Base-by-base conservation (phyloP, 2,113 vertebrate species). In the Cathartes aura region DNA sequence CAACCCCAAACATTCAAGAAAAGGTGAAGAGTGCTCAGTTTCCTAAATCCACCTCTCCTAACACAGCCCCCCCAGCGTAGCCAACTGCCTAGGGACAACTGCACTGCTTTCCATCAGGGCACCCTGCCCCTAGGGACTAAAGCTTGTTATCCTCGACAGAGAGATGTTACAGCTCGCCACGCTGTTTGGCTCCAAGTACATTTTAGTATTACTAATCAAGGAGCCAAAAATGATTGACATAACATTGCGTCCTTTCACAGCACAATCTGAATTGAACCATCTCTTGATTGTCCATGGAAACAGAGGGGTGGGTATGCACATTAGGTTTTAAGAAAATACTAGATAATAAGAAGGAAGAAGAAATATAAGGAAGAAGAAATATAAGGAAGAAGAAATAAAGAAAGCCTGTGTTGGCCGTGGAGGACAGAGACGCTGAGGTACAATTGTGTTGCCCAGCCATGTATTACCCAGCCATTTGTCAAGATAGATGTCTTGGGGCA, bases 51-150 rank as follows among this genome's bases (percentile, higher is more conserved):
- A 32, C 15, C 3, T 53, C 40, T 38, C 22, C 42, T 87, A 76
- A 47, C 9, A 13, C 38, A 82, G 29, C 5, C 12, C 0, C 0
- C 72, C 15, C 1, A 1, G 23, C 0, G 0, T 7, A 59, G 27
- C 15, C 42, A n/a, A 5, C 19, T 48, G 45, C 40, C 38, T 36
- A 16, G 68, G 34, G 38, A 67, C 52, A 26, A 20, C 52, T 43
- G 7, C 26, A 12, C 20, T 72, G 40, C 48, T 84, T 70, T 75
- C 56, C 66, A 32, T 72, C 70, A 45, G 16, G 40, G 9, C n/a
- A 47, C 8, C 59, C 60, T 67, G 11, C 21, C 59, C 19, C 15
- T 34, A 17, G 2, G 3, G 38, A n/a, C 74, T 52, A 47, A 53
- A 45, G 21, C 26, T 67, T 21, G 3, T 71, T 86, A 6, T 56